Conservation (phyloP, 2,797 vertebrate species). For the Paramormyrops hopkinsi region DNA sequence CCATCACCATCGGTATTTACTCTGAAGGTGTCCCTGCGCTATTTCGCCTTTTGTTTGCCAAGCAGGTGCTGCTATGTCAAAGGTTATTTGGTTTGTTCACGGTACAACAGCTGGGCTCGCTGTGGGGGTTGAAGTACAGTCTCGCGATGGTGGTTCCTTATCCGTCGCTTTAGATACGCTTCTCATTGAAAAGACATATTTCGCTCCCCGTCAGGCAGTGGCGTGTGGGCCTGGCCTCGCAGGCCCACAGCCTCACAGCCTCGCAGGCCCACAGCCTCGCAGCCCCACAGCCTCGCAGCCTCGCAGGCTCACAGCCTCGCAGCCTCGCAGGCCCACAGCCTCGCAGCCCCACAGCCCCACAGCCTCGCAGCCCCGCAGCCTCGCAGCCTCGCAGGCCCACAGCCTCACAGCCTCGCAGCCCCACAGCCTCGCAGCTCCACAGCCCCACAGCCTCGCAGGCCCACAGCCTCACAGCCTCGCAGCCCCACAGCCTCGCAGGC, state of each 20-base stretch:
- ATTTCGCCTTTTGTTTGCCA: not conserved
- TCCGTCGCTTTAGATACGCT: not conserved
- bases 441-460: no score
- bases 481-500: no score
- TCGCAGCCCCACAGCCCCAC: no score
- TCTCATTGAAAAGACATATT: not conserved
- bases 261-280: not conserved
- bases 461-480: no score
- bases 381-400: no score
- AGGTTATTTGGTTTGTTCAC: not conserved
- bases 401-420: not conserved
- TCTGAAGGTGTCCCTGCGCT: not conserved
- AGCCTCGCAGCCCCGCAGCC: no score
- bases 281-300: not conserved
- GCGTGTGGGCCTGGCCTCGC: not conserved
- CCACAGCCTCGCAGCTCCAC: not conserved
- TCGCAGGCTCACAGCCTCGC: no score
- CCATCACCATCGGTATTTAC: not conserved
- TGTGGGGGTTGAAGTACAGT: not conserved
- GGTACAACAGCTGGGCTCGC: not conserved
- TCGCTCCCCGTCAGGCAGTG: not conserved
- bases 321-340: no score
- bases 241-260: no score
- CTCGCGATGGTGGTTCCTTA: not conserved
- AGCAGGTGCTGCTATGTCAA: not conserved